Percentiles rank a stretch among this genome's conserved stretches.
Evolutionary conservation across 2,797 vertebrate genomes (phyloP).

Genomic region (Clarias pachynema): DNA sequence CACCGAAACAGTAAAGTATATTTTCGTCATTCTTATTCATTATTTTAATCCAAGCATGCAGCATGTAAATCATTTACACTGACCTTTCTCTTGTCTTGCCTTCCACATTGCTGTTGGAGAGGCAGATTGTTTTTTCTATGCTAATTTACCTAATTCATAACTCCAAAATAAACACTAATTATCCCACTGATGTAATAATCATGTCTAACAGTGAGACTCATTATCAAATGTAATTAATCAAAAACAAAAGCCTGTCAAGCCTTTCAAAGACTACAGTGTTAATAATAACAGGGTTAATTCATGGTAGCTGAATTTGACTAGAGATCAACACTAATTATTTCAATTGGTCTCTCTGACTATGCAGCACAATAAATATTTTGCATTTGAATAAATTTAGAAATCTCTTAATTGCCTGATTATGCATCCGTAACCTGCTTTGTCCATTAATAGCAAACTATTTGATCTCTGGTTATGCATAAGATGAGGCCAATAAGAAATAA

Average conservation of each 20-base stretch:
- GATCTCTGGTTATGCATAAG: not conserved
- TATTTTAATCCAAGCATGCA: not conserved
- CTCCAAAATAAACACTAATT: constrained; percentile 69
- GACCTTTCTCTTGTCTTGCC: constrained; percentile 30
- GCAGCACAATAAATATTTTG: constrained; percentile 46
- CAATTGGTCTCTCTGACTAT: constrained; percentile 50
- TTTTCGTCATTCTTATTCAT: too few relatives aligned
- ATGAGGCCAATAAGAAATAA: not conserved
- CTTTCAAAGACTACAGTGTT: constrained; percentile 62
- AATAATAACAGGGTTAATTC: constrained; percentile 64
- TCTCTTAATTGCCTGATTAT: constrained; percentile 1
- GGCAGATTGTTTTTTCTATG: not conserved
- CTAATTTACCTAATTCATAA: constrained; percentile 47
- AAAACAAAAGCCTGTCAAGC: constrained; percentile 70
- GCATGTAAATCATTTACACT: constrained; percentile 26
- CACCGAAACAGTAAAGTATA: not conserved
- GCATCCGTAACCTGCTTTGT: constrained; percentile 20
- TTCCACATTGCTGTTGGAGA: constrained; percentile 28
- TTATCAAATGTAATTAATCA: constrained; percentile 74
- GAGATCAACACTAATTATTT: constrained; percentile 69
- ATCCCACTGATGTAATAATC: constrained; percentile 68
- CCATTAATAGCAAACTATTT: not conserved
- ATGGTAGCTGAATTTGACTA: constrained; percentile 63
- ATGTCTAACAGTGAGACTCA: constrained; percentile 70
- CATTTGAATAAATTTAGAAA: constrained; percentile 46